Base-by-base conservation (phyloP, 2,888 invertebrate genomes). In the Fissipunctia ypsillon region DNA sequence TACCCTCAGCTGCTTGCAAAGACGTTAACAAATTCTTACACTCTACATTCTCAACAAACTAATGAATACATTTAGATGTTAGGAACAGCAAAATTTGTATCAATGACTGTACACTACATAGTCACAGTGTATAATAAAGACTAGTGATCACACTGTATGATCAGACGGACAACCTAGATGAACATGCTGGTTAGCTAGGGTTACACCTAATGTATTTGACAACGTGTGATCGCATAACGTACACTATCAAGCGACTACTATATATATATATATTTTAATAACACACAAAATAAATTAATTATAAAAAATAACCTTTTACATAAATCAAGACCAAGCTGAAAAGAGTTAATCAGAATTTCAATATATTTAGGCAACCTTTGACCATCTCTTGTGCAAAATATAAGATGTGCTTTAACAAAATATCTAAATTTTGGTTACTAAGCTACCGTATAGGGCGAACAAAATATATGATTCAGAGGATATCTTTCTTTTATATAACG, bases 1-100 rank as follows among this genome's bases (percentile, higher is more conserved):
- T 94, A 96, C 97, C 97, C 93, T 97, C 96, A 96, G 97, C 97
- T 97, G 97, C 96, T 97, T 96, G 97, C 96, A 97, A 96, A 97
- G 96, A 97, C 96, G 96, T 96, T 95, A 95, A 95, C 90, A 95
- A 92, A 95, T 90, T 94, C 94, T 95, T 95, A 95, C 93, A 93
- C 91, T 93, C 93, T 93, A 93, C 90, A 87, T 87, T 90, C 88
- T 88, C 84, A 87, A 80, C 82, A 83, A 71, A 84, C 87, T 87
- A 83, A 86, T 80, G 75, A 77, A 84, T 67, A 87, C 84, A 86
- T 80, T 88, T 78, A 87, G 80, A 86, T 81, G 81, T 84, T 74
- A 82, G 79, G 73, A 76, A 76, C 83, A 86, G 87, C 84, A 80
- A 86, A 77, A 76, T 66, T 76, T 73, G 68, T 80, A 80, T 81